Conservation (phyloP, 2,888 invertebrate genomes). For the Sepiola atlantica region DNA sequence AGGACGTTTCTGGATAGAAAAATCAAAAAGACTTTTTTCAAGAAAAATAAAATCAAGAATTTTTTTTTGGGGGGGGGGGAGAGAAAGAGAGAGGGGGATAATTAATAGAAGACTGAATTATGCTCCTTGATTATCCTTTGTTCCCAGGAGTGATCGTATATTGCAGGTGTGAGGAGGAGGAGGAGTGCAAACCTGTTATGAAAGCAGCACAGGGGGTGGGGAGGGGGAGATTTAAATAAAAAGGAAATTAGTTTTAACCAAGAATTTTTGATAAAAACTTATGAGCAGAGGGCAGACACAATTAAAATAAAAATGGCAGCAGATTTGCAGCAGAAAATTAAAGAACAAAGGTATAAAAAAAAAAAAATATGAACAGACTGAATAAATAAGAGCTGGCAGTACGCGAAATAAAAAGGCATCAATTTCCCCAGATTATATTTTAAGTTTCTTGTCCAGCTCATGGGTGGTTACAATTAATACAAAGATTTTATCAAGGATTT, state of each 20-base stretch:
- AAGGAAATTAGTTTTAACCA: neutral
- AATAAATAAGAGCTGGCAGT: constrained; percentile 43
- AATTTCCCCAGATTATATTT: constrained; percentile 36
- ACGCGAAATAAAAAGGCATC: constrained; percentile 13
- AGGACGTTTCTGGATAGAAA: constrained; percentile 19
- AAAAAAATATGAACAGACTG: neutral
- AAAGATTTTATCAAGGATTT: neutral
- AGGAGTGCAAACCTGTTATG: neutral
- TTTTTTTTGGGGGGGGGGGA: too few relatives aligned
- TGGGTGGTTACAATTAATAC: neutral
- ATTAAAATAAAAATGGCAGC: neutral
- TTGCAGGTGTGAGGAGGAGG: neutral
- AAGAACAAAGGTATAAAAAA: neutral
- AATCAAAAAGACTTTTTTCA: neutral
- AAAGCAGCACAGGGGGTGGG: neutral
- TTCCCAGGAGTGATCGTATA: neutral
- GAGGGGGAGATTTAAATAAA: neutral
- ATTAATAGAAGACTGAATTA: neutral
- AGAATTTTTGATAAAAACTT: neutral
- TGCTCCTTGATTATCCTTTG: neutral
- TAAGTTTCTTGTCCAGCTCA: neutral
- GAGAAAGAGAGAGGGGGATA: neutral
- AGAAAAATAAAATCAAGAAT: neutral
- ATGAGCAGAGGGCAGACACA: neutral
- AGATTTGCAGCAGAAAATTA: neutral